Evolutionary conservation across 1,140 invertebrate species (phyloP).

Genomic region (Dendroctonus ponderosae): DNA sequence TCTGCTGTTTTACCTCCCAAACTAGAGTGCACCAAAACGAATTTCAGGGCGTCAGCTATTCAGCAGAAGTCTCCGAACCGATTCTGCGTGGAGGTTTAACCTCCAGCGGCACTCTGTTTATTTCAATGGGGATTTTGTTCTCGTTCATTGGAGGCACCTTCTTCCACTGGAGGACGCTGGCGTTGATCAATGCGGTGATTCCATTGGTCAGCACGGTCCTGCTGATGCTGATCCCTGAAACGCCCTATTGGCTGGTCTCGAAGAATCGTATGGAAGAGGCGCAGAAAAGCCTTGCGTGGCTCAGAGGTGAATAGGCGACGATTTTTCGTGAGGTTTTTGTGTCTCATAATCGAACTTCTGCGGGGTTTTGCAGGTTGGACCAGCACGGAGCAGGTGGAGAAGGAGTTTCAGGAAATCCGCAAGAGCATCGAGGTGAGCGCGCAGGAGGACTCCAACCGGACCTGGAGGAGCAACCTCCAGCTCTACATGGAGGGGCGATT

Average conservation of each 20-base stretch:
- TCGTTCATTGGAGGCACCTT: slow-evolving; percentile 68
- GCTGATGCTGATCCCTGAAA: slow-evolving; percentile 70
- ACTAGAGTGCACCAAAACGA: background rate
- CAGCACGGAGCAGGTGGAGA: background rate
- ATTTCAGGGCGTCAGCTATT: slow-evolving; percentile 68
- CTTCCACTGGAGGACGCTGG: slow-evolving; percentile 66
- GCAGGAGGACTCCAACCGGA: background rate
- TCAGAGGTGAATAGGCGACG: slow-evolving; percentile 60
- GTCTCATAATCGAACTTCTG: no score
- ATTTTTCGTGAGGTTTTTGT: no score
- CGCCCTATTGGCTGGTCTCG: slow-evolving; percentile 70
- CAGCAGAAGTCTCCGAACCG: slow-evolving; percentile 74
- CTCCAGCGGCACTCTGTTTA: slow-evolving; percentile 67
- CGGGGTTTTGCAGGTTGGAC: slow-evolving; percentile 8
- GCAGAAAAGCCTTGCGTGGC: slow-evolving; percentile 58
- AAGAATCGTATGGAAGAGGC: slow-evolving; percentile 61
- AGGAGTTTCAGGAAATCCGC: slow-evolving; percentile 9
- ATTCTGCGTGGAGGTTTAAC: slow-evolving; percentile 69
- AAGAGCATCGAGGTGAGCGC: background rate
- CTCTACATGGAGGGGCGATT: slow-evolving; percentile 58
- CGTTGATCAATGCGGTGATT: slow-evolving; percentile 63
- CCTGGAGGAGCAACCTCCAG: slow-evolving; percentile 37
- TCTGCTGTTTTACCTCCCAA: background rate
- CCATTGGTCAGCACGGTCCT: slow-evolving; percentile 63
- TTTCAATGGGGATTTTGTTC: slow-evolving; percentile 69